Percentiles rank a stretch among this genome's conserved stretches.
phyloP scores from a whole-genome alignment of 1,140 invertebrate species.

The Grapholita molesta region DNA sequence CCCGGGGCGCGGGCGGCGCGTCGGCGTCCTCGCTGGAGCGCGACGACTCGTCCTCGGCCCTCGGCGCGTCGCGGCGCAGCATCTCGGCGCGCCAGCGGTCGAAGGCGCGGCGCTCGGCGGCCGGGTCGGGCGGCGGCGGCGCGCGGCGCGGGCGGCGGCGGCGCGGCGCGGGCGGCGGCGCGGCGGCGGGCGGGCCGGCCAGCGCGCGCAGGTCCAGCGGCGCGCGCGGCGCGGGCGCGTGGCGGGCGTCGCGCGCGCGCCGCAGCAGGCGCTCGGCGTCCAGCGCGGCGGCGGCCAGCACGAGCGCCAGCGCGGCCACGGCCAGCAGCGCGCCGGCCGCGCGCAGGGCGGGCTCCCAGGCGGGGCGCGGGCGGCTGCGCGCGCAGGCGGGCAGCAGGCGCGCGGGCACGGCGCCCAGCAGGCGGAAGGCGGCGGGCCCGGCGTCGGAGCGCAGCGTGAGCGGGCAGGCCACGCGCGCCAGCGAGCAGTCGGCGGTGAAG shows the following conservation, averaged over 20 bases:
- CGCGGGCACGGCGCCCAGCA: conserved; percentile 90
- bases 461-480: conserved; percentile 86
- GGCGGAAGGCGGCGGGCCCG: conserved; percentile 82
- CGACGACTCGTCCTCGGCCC: conserved; percentile 35
- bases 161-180: conserved; percentile 18
- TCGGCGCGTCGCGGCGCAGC: conserved; percentile 30
- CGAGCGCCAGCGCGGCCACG: conserved; percentile 41
- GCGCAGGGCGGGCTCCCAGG: conserved; percentile 84
- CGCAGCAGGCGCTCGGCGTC: conserved; percentile 50
- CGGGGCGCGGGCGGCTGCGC: conserved; percentile 84
- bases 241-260: conserved; percentile 33
- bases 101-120: conserved; percentile 45
- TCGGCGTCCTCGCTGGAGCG: conserved; percentile 48
- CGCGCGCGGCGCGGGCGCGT: conserved; percentile 26
- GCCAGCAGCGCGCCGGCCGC: conserved; percentile 33
- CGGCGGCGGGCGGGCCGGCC: conserved; percentile 13
- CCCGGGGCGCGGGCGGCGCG: not conserved
- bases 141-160: conserved; percentile 21
- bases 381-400: conserved; percentile 87
- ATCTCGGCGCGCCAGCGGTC: conserved; percentile 50
- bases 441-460: conserved; percentile 75
- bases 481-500: conserved; percentile 95
- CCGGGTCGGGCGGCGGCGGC: conserved; percentile 33
- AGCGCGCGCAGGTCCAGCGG: conserved; percentile 40
- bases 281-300: conserved; percentile 41